A percentile compares a stretch with the other conserved stretches of the same genome.
phyloP scores from a whole-genome alignment of 2,888 invertebrate species.

The Drosophila peninsularis region DNA sequence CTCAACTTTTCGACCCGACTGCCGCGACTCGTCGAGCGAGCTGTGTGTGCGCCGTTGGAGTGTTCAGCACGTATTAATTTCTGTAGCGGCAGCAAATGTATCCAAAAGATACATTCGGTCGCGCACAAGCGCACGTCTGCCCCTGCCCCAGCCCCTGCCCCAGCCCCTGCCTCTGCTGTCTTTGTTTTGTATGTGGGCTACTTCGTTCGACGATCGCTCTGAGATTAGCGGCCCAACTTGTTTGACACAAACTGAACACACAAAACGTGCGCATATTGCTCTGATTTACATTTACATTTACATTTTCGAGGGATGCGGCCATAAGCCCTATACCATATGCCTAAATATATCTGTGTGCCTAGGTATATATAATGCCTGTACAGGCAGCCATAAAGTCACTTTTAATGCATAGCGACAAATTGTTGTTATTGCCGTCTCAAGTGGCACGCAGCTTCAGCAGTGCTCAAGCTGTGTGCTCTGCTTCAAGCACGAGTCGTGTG shows the following conservation, averaged over 20 bases:
- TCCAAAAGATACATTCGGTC: constrained; percentile 73
- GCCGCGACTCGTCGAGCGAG: constrained; percentile 46
- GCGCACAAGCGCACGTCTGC: constrained; percentile 53
- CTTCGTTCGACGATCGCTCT: constrained; percentile 46
- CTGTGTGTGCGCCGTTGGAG: constrained; percentile 76
- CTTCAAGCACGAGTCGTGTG: constrained; percentile 38
- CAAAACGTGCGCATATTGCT: constrained; percentile 49
- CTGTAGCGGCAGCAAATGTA: constrained; percentile 67
- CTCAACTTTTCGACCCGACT: constrained; percentile 2
- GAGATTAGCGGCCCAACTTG: constrained; percentile 73
- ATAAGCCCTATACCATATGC: constrained; percentile 3
- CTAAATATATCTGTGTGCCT: neutral
- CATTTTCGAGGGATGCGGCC: constrained; percentile 26
- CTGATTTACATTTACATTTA: constrained; percentile 60
- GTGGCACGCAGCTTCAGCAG: constrained; percentile 33
- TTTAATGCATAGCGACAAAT: constrained; percentile 66
- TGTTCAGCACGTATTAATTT: constrained; percentile 83
- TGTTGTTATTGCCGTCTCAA: constrained; percentile 66
- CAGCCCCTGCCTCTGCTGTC: neutral
- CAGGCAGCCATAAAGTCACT: constrained; percentile 5
- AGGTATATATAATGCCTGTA: neutral
- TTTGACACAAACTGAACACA: constrained; percentile 62
- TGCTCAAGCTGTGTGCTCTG: constrained; percentile 11
- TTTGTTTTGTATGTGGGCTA: constrained; percentile 64
- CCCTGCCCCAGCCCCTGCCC: neutral